Base-by-base conservation (phyloP, 1,140 invertebrate genomes). In the Maniola jurtina region DNA sequence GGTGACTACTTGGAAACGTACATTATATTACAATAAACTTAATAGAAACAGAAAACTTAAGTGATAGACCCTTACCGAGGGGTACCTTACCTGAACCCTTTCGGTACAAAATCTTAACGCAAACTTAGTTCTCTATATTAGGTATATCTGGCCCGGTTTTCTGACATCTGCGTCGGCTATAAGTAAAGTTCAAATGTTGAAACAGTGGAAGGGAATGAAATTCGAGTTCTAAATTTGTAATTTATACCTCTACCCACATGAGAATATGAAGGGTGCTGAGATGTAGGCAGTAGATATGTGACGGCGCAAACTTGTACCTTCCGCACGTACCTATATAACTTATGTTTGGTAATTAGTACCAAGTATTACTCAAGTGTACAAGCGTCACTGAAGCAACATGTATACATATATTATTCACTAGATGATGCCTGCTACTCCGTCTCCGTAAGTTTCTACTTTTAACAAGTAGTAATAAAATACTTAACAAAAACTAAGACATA, bases 171-270 rank as follows among this genome's bases (percentile, higher is more conserved):
- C 68, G 76, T 68, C 73, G 63, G 69, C 71, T 72, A 77, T 81
- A 79, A 80, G 77, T 78, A 81, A 83, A 80, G 80, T 81, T 83
- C 79, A 86, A 83, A 86, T 83, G 81, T 84, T 84, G 73, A 76
- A 81, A 84, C 79, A 83, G 54, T 55, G 54, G 54, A 55, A 72
- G 79, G 77, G 75, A 83, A 84, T 86, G 77, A 85, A 87, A 88
- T 82, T 82, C 68, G 71, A 79, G 77, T 84, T 81, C 66, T 83
- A 86, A 86, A 25, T 25, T 25, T 25, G 1, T 25, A 25, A 25
- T 25, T 25, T 88, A 86, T 82, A 84, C 84, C 79, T 74, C 78
- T 75, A 79, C 77, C 76, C 71, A 77, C 73, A 80, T 65, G 73
- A 75, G 71, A 72, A 75, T 81, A 81, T 81, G 79, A 82, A 72